Evolutionary conservation across 2,888 invertebrate species (phyloP).

Genomic region (Pocota personata): DNA sequence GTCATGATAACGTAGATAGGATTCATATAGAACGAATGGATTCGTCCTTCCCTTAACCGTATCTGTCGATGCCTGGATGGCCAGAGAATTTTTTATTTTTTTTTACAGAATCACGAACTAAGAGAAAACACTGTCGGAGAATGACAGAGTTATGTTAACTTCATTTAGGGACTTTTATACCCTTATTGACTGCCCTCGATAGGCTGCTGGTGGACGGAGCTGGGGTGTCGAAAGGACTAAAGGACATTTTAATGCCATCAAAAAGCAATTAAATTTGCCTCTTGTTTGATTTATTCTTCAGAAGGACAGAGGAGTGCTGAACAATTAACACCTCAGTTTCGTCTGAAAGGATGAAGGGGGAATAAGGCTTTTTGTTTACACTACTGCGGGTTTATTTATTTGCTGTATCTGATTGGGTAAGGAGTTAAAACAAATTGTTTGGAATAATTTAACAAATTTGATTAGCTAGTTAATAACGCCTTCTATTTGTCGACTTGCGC

Average conservation of each 20-base stretch:
- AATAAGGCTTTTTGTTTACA: conserved; percentile 46
- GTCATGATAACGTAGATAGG: conserved; percentile 52
- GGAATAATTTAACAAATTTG: conserved; percentile 58
- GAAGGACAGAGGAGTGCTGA: conserved; percentile 36
- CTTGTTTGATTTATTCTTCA: conserved; percentile 60
- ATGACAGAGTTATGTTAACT: conserved; percentile 64
- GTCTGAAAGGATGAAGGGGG: not conserved
- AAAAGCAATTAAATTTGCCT: conserved; percentile 79
- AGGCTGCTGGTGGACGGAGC: not conserved
- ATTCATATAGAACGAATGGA: conserved; percentile 5
- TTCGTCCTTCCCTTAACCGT: not conserved
- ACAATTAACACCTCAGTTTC: conserved; percentile 65
- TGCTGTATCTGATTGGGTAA: conserved; percentile 63
- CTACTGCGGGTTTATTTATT: conserved; percentile 53
- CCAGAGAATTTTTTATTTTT: too few relatives aligned
- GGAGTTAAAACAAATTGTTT: conserved; percentile 42
- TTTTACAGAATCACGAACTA: conserved; percentile 34
- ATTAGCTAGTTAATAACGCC: conserved; percentile 51
- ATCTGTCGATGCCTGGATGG: not conserved
- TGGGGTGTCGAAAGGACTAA: not conserved
- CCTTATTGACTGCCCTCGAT: not conserved
- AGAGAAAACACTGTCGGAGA: conserved; percentile 9
- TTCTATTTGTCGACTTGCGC: conserved; percentile 31
- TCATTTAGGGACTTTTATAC: conserved; percentile 62
- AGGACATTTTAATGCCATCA: conserved; percentile 77